A percentile compares a stretch with the other conserved stretches of the same genome.
Evolutionary conservation across 2,113 vertebrate species (phyloP).

Genomic region (Oophaga pumilio): DNA sequence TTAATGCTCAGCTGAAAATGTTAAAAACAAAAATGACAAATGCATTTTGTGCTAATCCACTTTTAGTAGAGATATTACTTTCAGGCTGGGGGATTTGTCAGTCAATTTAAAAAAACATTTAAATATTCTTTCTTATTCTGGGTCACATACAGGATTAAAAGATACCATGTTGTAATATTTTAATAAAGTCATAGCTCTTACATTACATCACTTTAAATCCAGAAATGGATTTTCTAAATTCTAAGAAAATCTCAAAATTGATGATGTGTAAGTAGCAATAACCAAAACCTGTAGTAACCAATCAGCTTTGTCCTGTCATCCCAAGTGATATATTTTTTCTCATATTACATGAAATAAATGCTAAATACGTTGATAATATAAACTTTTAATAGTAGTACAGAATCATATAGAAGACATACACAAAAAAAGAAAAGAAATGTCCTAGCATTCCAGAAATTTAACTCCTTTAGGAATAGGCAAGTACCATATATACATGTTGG

Average conservation of each 20-base stretch:
- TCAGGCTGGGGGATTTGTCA: background rate
- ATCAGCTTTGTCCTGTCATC: background rate
- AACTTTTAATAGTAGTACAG: too few species aligned
- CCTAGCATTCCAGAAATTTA: too few species aligned
- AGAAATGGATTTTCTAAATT: background rate
- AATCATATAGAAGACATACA: too few species aligned
- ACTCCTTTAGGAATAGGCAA: too few species aligned
- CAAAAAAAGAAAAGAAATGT: too few species aligned
- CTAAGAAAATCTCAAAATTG: background rate
- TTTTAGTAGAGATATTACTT: background rate
- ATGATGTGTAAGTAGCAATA: background rate
- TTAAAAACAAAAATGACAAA: slow-evolving; percentile 31
- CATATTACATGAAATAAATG: background rate
- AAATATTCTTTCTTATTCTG: slow-evolving; percentile 1
- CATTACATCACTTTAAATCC: background rate
- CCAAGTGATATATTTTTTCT: background rate
- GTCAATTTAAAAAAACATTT: slow-evolving; percentile 9
- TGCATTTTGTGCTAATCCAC: slow-evolving; percentile 12
- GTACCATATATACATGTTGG: too few species aligned
- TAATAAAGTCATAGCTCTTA: background rate
- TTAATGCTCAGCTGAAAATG: slow-evolving; percentile 1
- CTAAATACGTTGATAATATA: background rate
- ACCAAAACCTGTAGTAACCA: background rate
- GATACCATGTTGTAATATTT: background rate
- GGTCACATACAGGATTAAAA: slow-evolving; percentile 9